Base-by-base conservation (phyloP, 92 coral and sea anemone genomes). In the Anthopleura xanthogrammica region DNA sequence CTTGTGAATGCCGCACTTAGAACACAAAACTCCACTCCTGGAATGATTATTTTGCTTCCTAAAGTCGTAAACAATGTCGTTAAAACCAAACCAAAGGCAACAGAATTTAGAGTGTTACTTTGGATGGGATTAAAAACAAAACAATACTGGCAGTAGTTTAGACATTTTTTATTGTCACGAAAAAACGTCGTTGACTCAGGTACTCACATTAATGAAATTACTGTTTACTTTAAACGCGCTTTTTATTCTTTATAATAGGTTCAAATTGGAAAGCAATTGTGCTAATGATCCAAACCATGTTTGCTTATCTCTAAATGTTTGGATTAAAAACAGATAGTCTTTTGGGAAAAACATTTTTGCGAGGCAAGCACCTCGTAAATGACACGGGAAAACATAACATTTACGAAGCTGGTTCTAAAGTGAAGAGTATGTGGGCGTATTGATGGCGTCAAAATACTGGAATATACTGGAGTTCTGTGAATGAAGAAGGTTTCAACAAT, bases 181-280 rank as follows among this genome's bases (percentile, higher is more conserved):
- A 68, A 68, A 68, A 23, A 10, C 42, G 41, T 23, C 74, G 41
- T 68, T 64, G 24, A 64, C 72, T 20, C 71, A 64, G n/a, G 71
- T 19, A 24, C 74, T 24, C 46, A 68, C 41, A 22, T 68, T 68
- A 68, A 68, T 68, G 74, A 68, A 68, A 68, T 10, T 7, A 23
- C 46, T 68, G 74, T 68, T 68, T 23, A 68, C 74, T 68, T 24
- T 22, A 2, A 2, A 6, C 16, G 14, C 74, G 5, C 19, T 2
- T 68, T 68, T 68, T 23, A 68, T 12, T 65, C 40, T 68, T 29
- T 36, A 24, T 68, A 68, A 68, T 68, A 11, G 74, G 7, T 11
- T 68, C 36, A 68, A 68, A 68, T 22, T 68, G 42, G 74, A 68
- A 23, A 68, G 74, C 74, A 68, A 68, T 68, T 36, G 46, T 68